Evolutionary conservation across 35 echinoderm and acorn worm genomes (phyloP).

Genomic region (Eucidaris tribuloides): DNA sequence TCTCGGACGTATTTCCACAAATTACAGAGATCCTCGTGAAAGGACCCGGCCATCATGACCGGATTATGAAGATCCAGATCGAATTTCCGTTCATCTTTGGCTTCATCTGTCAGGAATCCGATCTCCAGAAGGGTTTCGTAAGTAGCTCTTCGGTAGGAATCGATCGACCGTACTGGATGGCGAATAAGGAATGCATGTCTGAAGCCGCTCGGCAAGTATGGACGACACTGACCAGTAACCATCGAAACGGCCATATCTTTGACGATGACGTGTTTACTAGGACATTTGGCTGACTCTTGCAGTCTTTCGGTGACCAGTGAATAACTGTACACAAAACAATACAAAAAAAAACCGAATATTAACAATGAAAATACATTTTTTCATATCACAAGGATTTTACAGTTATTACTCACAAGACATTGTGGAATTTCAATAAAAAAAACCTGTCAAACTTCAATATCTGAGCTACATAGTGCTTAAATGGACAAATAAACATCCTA

Average conservation of each 20-base stretch:
- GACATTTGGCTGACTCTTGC: neutral
- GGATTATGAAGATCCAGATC: neutral
- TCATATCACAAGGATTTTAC: too few species aligned
- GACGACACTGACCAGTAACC: neutral
- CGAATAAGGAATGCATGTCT: slow-evolving; percentile 60
- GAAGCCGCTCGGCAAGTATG: slow-evolving; percentile 37
- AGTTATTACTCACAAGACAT: too few species aligned
- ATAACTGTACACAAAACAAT: neutral
- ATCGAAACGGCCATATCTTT: neutral
- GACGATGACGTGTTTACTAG: neutral
- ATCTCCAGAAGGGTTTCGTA: neutral
- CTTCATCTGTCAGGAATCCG: neutral
- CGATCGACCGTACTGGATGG: slow-evolving; percentile 36
- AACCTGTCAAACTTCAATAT: too few species aligned
- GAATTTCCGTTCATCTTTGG: neutral
- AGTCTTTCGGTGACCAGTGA: neutral
- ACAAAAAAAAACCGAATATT: too few species aligned
- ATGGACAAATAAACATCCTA: too few species aligned
- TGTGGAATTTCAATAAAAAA: too few species aligned
- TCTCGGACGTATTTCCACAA: slow-evolving; percentile 22
- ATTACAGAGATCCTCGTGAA: slow-evolving; percentile 19
- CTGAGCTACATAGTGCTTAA: too few species aligned
- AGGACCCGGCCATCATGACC: neutral
- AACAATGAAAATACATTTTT: too few species aligned
- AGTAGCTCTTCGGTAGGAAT: slow-evolving; percentile 14